Base-by-base conservation (phyloP, 2,888 invertebrate species). In the Agrotis clavis region DNA sequence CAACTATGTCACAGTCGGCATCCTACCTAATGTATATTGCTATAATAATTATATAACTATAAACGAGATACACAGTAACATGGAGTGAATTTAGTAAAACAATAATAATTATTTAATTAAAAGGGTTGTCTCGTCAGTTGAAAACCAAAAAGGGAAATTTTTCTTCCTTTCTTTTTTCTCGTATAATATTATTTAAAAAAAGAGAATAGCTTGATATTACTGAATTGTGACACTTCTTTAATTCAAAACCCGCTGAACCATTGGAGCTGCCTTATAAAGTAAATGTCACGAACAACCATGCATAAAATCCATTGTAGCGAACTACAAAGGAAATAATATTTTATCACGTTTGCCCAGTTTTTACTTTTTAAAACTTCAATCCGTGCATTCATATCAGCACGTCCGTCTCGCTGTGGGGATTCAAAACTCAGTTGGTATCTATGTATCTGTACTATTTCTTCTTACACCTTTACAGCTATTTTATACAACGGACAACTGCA, bases 331-430 rank as follows among this genome's bases (percentile, higher is more conserved):
- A 71, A 79, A 79, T 74, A 62, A 72, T 56, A 83, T 85, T 76
- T 71, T 70, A 84, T 84, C 79, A 74, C 82, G 82, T 82, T 67
- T 79, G 47, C 47, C 67, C 47, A 48, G 53, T 71, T 85, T 84
- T 70, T 67, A 61, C 81, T 74, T 72, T 79, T 76, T 62, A n/a
- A 67, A 77, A 74, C 64, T 83, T 79, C 71, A 68, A 72, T 57
- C 65, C 66, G 64, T 59, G 74, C 74, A 80, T 83, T 64, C 63
- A 70, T 83, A 83, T 74, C 70, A 62, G 74, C 77, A 83, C 72
- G 86, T 80, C 48, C 62, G 70, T 61, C 30, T 67, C 48, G 19
- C 75, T 51, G 30, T 71, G 81, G 74, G 67, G 70, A 69, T 69
- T 70, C 56, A 67, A 79, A 61, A 45, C 65, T 25, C 56, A 54